These are phyloP conservation scores for Morus bassanus DNA, from an alignment of 2,797 vertebrate species.

Conservation along the genomic window DNA sequence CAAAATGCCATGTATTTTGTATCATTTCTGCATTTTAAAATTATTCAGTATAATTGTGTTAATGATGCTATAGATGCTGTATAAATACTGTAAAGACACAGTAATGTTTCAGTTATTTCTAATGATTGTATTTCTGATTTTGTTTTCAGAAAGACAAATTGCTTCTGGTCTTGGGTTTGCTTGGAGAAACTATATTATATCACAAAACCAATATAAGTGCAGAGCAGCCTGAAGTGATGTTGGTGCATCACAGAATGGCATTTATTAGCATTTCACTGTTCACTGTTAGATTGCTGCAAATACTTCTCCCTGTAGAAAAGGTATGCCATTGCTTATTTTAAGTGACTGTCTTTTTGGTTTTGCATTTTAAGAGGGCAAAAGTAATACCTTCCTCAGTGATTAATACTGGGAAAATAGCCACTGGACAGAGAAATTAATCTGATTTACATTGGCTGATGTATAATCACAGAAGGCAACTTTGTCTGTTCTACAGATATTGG, in stretches of 20 bases:
- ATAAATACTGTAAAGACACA: background rate
- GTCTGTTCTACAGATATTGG: background rate
- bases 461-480: background rate
- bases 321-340: slow-evolving; percentile 59
- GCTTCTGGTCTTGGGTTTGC: slow-evolving; percentile 78
- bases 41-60: background rate
- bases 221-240: slow-evolving; percentile 73
- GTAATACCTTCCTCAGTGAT: background rate
- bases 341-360: background rate
- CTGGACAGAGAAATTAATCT: background rate
- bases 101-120: background rate
- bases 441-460: background rate
- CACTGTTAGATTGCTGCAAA: slow-evolving; percentile 86
- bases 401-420: background rate
- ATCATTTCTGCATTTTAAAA: background rate
- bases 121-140: slow-evolving; percentile 6
- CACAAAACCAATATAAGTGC: slow-evolving; percentile 75
- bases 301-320: slow-evolving; percentile 91
- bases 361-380: background rate
- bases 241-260: slow-evolving; percentile 86
- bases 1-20: background rate
- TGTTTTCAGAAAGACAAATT: slow-evolving; percentile 87
- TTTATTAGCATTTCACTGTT: slow-evolving; percentile 85
- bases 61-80: background rate
- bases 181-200: slow-evolving; percentile 86